Percentiles rank a stretch among this genome's conserved stretches.
These are phyloP conservation scores for Hirudinaria manillensis DNA, from an alignment of 2,888 invertebrate genomes.

Conservation along the genomic window DNA sequence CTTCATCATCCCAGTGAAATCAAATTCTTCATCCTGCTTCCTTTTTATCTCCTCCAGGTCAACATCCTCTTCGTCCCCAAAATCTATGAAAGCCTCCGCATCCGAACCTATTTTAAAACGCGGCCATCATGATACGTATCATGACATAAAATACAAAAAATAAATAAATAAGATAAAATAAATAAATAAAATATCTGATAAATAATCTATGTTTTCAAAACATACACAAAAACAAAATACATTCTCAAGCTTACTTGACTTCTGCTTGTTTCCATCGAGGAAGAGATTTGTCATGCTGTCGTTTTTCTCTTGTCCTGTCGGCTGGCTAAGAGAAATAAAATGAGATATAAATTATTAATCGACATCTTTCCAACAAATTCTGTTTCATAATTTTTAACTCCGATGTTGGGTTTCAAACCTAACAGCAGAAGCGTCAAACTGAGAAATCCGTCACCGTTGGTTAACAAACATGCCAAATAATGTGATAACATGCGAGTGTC, in stretches of 20 bases:
- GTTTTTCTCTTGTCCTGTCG: neutral
- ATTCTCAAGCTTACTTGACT: neutral
- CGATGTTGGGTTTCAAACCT: too few relatives aligned
- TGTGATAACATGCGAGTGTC: neutral
- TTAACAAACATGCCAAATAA: neutral
- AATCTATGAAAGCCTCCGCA: conserved; percentile 44
- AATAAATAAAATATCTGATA: neutral
- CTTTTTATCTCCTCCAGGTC: conserved; percentile 40
- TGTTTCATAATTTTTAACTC: too few relatives aligned
- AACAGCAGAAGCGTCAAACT: neutral
- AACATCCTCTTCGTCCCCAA: conserved; percentile 43
- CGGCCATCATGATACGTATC: neutral
- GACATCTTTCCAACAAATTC: neutral
- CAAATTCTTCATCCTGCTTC: conserved; percentile 40
- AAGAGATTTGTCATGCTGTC: conserved; percentile 2
- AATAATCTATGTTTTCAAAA: neutral
- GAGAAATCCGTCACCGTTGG: neutral
- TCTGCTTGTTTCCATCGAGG: conserved; percentile 8
- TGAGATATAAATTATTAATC: neutral
- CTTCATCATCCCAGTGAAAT: conserved; percentile 33
- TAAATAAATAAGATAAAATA: neutral
- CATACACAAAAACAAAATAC: neutral
- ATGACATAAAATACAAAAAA: neutral
- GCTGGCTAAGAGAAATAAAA: neutral
- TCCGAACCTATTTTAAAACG: neutral